A percentile compares a stretch with the other conserved stretches of the same genome.
These are phyloP conservation scores for Phalacrocorax carbo DNA, from an alignment of 2,113 vertebrate species.

Conservation along the genomic window DNA sequence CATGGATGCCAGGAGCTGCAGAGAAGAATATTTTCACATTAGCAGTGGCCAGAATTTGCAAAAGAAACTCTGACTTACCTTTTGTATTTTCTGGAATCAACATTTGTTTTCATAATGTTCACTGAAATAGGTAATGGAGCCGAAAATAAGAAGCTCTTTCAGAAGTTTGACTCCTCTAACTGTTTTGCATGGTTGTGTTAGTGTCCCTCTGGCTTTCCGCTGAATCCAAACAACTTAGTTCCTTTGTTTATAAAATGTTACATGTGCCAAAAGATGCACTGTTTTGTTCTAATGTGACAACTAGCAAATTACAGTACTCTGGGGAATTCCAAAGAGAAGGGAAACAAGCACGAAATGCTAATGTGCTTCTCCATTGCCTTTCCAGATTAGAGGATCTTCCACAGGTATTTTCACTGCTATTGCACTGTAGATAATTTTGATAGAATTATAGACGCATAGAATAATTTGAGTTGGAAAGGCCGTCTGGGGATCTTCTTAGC, in stretches of 20 bases:
- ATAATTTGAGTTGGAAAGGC: background rate
- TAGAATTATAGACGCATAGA: background rate
- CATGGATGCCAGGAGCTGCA: background rate
- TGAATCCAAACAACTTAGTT: conserved; percentile 37
- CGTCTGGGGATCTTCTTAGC: background rate
- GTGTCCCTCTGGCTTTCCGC: conserved; percentile 30
- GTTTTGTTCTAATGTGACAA: conserved; percentile 49
- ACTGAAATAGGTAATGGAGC: background rate
- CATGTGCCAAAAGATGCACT: conserved; percentile 18
- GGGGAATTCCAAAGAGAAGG: conserved; percentile 29
- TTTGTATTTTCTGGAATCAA: conserved; percentile 23
- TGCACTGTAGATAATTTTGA: background rate
- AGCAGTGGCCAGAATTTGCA: background rate
- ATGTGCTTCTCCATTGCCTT: conserved; percentile 11
- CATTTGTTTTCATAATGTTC: background rate
- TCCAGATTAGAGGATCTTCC: background rate
- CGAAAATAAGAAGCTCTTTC: conserved; percentile 31
- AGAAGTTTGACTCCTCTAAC: conserved; percentile 36
- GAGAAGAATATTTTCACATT: background rate
- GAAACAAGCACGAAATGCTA: background rate
- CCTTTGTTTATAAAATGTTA: conserved; percentile 57
- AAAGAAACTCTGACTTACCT: background rate
- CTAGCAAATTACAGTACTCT: conserved; percentile 48
- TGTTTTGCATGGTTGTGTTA: conserved; percentile 21
- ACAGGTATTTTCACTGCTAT: background rate